Evolutionary conservation across 2,113 vertebrate genomes (phyloP).

Genomic region (Isurus oxyrinchus): DNA sequence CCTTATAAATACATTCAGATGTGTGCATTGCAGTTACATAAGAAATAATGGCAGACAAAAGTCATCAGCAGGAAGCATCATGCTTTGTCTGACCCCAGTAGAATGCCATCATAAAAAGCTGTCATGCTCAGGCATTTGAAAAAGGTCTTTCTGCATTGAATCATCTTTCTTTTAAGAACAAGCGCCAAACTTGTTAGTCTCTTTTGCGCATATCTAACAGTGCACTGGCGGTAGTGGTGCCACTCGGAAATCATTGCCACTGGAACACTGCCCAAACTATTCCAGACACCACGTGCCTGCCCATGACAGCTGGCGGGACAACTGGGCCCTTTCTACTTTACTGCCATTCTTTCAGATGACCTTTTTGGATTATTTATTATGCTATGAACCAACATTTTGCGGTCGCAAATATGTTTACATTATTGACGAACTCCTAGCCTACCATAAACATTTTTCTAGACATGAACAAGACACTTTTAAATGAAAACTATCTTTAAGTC

Average conservation of each 20-base stretch:
- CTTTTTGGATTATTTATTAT: constrained; percentile 10
- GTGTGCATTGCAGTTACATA: not conserved
- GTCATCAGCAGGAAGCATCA: not conserved
- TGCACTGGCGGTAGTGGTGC: not conserved
- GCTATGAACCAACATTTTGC: not conserved
- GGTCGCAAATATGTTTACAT: constrained; percentile 8
- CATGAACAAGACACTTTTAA: not conserved
- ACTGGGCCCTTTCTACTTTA: not conserved
- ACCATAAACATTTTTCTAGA: constrained; percentile 7
- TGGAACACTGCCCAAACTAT: not conserved
- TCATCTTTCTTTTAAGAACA: not conserved
- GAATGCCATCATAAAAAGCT: not conserved
- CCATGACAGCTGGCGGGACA: not conserved
- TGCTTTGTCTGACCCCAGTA: not conserved
- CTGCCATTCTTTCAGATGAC: not conserved
- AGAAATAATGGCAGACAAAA: not conserved
- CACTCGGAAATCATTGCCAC: not conserved
- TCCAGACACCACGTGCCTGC: not conserved
- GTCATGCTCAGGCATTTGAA: not conserved
- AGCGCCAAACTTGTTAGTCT: not conserved
- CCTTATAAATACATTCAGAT: not conserved
- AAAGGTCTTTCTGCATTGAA: not conserved
- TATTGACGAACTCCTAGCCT: not conserved
- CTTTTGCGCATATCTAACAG: not conserved
- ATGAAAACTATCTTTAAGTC: not conserved